Conservation (phyloP, 2,888 invertebrate species). For the Eilema sororculum region DNA sequence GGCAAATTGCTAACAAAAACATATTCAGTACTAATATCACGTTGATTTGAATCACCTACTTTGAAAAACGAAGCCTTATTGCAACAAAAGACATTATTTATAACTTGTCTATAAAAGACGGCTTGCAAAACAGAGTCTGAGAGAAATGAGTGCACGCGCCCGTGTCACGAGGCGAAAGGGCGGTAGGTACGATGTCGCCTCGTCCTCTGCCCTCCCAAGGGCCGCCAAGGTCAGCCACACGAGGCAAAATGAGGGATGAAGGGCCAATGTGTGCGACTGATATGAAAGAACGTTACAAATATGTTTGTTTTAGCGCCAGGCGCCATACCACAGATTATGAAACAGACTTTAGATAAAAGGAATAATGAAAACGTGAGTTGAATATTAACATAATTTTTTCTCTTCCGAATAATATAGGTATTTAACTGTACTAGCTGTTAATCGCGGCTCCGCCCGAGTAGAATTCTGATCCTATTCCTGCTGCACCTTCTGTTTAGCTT, state of each 20-base stretch:
- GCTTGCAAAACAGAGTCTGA: constrained; percentile 7
- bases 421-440: too few relatives aligned
- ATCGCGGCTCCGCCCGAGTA: too few relatives aligned
- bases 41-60: neutral
- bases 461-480: too few relatives aligned
- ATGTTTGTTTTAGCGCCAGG: neutral
- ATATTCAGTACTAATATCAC: neutral
- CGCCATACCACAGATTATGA: neutral
- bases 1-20: too few relatives aligned
- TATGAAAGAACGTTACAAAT: neutral
- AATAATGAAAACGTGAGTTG: neutral
- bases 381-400: neutral
- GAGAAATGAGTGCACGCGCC: constrained; percentile 25
- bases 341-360: neutral
- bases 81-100: neutral
- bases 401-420: too few relatives aligned
- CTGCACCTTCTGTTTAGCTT: too few relatives aligned
- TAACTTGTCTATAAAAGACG: neutral
- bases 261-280: neutral
- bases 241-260: constrained; percentile 15
- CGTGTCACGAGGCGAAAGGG: constrained; percentile 22
- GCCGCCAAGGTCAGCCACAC: constrained; percentile 38
- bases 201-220: constrained; percentile 31
- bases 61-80: neutral
- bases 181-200: constrained; percentile 18